Conservation (phyloP, 2,888 invertebrate genomes). For the Monochamus alternatus region DNA sequence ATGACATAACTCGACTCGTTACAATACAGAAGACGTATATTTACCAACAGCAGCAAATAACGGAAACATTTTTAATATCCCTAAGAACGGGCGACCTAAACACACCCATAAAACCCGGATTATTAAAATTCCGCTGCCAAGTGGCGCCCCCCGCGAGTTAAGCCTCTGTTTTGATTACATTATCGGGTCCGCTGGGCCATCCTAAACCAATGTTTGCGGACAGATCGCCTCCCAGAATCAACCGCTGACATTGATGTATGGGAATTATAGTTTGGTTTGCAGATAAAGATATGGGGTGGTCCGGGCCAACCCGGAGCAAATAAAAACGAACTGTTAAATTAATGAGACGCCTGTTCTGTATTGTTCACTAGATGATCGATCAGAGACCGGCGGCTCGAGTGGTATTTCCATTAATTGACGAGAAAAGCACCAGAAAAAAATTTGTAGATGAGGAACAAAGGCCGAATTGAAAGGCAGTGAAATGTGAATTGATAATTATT, state of each 20-base stretch:
- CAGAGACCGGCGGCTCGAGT: not conserved
- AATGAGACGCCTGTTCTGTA: not conserved
- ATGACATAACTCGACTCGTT: too few species aligned
- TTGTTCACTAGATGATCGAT: not conserved
- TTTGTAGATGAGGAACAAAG: too few species aligned
- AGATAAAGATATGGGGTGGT: constrained; percentile 20
- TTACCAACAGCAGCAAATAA: too few species aligned
- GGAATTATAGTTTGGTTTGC: constrained; percentile 6
- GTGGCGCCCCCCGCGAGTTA: not conserved
- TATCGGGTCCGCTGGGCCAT: not conserved
- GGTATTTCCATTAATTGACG: not conserved
- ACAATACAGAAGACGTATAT: too few species aligned
- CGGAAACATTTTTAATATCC: too few species aligned
- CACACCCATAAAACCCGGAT: too few species aligned
- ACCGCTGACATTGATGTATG: constrained; percentile 24
- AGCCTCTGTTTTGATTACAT: constrained; percentile 21
- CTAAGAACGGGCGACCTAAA: too few species aligned
- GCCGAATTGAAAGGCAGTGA: too few species aligned
- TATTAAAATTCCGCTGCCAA: not conserved
- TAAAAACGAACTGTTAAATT: constrained; percentile 2
- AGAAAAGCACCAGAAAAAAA: not conserved
- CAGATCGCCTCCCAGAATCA: constrained; percentile 9
- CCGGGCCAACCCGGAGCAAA: not conserved
- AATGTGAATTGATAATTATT: too few species aligned
- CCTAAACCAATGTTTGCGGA: constrained; percentile 23